Base-by-base conservation (phyloP, 2,797 vertebrate genomes). In the Florisuga fusca region DNA sequence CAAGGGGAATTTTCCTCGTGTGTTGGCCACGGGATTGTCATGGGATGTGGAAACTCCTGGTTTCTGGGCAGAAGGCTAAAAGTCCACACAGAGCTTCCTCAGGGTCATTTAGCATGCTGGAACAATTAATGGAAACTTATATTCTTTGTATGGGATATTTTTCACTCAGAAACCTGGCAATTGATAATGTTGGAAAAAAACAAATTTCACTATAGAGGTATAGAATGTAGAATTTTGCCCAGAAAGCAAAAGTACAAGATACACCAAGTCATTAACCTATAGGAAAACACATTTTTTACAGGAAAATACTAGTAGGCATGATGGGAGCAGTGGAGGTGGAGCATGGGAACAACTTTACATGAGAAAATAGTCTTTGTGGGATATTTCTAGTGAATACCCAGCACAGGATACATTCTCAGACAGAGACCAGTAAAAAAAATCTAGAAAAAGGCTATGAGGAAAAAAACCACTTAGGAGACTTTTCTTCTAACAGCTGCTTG, bases 341-440 rank as follows among this genome's bases (percentile, higher is more conserved):
- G 15, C 27, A 29, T 53, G 50, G 34, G 50, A 53, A 38, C 34
- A 38, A 7, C 34, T 29, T 3, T 6, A 8, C 33, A 2, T 2
- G 33, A 51, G 48, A 29, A 26, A 38, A 29, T 51, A 51, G 9
- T 33, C 14, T 36, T 51, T 27, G 19, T 16, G 33, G 26, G 48
- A 29, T 51, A 21, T 68, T 68, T 43, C 46, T 25, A 36, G 26
- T 29, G 43, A 55, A 50, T 25, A 17, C 13, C 38, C 50, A 7
- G 4, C 33, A 17, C 17, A n/a, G n/a, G 34, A 8, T 2, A 2
- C 3, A 4, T 5, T 67, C 45, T 6, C 5, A 45, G 6, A 7
- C 5, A 45, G 6, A n/a, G 7, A 48, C 14, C 26, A 15, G 31
- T 5, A 5, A 54, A 62, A 62, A 45, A 33, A 10, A 10, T 8